Evolutionary conservation across 2,113 vertebrate genomes (phyloP).

Genomic region (Forbesichthys agassizii): DNA sequence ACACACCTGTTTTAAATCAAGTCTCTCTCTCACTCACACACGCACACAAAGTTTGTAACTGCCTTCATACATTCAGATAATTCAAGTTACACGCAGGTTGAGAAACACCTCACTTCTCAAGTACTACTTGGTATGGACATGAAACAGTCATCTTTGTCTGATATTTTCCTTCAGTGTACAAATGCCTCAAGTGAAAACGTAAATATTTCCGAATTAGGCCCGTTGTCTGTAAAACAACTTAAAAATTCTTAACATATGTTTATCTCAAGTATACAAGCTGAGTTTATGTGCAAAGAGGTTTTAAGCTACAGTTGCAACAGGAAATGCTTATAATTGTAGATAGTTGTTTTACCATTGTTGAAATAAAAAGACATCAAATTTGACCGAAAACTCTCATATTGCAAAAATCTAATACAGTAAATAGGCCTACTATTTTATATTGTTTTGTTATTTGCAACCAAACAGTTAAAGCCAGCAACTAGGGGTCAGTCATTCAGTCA

Average conservation of each 20-base stretch:
- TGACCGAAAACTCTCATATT: constrained; percentile 46
- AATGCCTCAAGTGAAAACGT: not conserved
- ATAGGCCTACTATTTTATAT: constrained; percentile 9
- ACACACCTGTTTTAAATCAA: constrained; percentile 54
- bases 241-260: too few species aligned
- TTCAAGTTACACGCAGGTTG: constrained; percentile 63
- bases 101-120: constrained; percentile 52
- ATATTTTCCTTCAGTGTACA: not conserved
- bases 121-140: constrained; percentile 42
- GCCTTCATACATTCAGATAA: constrained; percentile 83
- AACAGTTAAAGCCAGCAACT: constrained; percentile 2
- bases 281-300: too few species aligned
- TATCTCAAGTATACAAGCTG: too few species aligned
- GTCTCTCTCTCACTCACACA: constrained; percentile 20
- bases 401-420: constrained; percentile 16
- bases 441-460: constrained; percentile 1
- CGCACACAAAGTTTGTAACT: constrained; percentile 64
- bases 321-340: constrained; percentile 25
- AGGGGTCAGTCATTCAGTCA: constrained; percentile 25
- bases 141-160: constrained; percentile 3
- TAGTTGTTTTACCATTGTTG: not conserved
- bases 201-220: not conserved
- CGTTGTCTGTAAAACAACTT: too few species aligned
- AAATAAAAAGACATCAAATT: constrained; percentile 18
- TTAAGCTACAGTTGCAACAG: not conserved